These are phyloP conservation scores for Diplosoma virens DNA, from an alignment of 23 tunicate species.

Conservation along the genomic window DNA sequence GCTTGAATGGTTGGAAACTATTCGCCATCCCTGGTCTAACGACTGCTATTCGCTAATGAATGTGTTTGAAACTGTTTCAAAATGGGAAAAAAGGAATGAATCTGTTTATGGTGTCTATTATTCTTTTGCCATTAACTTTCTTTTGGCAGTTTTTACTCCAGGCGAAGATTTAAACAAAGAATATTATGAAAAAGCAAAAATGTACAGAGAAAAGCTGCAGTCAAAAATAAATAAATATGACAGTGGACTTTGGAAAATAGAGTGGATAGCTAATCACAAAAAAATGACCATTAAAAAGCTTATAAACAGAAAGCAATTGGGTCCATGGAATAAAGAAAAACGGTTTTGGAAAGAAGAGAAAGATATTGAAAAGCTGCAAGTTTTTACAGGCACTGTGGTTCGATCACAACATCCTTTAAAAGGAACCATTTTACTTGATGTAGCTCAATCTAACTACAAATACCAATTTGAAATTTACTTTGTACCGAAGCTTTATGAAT, in stretches of 20 bases:
- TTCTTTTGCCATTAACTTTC: slow-evolving; percentile 23
- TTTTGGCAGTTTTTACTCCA: slow-evolving; percentile 34
- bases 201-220: neutral
- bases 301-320: slow-evolving; percentile 9
- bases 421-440: slow-evolving; percentile 45
- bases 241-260: neutral
- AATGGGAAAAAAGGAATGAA: slow-evolving; percentile 51
- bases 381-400: slow-evolving; percentile 48
- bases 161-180: slow-evolving; percentile 10
- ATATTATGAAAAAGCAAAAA: slow-evolving; percentile 1
- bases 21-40: slow-evolving; percentile 23
- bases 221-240: neutral
- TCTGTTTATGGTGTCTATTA: slow-evolving; percentile 46
- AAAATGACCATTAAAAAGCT: slow-evolving; percentile 28
- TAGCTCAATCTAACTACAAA: neutral
- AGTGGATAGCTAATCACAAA: slow-evolving; percentile 27
- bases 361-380: slow-evolving; percentile 2
- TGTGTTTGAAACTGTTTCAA: slow-evolving; percentile 21
- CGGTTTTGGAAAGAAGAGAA: slow-evolving; percentile 35
- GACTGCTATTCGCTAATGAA: slow-evolving; percentile 18
- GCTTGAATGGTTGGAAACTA: slow-evolving; percentile 63
- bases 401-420: slow-evolving; percentile 2
- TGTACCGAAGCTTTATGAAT: slow-evolving; percentile 36
- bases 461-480: slow-evolving; percentile 21
- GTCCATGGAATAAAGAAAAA: slow-evolving; percentile 32